Evolutionary conservation across 2,888 invertebrate species (phyloP).

Genomic region (Hofmannophila pseudospretella): DNA sequence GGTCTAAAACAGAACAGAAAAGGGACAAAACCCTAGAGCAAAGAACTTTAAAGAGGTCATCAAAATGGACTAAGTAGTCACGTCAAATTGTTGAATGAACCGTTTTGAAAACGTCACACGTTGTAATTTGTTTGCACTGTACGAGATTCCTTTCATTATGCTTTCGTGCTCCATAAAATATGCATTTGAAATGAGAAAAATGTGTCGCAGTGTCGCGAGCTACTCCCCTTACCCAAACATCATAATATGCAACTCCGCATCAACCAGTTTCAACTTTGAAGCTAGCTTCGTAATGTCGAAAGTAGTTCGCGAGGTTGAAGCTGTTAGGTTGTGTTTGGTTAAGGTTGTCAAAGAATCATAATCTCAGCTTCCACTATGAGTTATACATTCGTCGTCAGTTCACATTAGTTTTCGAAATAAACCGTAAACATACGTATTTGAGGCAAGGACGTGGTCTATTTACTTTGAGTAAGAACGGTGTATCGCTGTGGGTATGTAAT

Average conservation of each 20-base stretch:
- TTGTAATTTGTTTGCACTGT: constrained; percentile 61
- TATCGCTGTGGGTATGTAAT: too few species aligned
- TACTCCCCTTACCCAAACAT: constrained; percentile 14
- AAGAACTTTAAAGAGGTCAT: too few species aligned
- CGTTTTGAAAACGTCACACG: constrained; percentile 36
- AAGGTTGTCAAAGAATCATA: constrained; percentile 50
- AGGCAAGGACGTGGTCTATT: constrained; percentile 20
- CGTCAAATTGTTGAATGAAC: too few species aligned
- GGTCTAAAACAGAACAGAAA: too few species aligned
- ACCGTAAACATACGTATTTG: constrained; percentile 42
- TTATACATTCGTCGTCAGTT: constrained; percentile 60
- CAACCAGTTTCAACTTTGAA: constrained; percentile 14
- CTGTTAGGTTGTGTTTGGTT: constrained; percentile 21
- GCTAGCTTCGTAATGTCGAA: constrained; percentile 12
- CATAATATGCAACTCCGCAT: constrained; percentile 2
- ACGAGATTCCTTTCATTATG: constrained; percentile 66
- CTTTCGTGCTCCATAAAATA: constrained; percentile 68
- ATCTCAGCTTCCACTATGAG: constrained; percentile 56
- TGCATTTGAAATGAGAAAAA: constrained; percentile 75
- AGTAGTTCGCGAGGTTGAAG: neutral
- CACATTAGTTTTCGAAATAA: constrained; percentile 67
- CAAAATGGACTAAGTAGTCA: too few species aligned
- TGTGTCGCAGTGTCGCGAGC: constrained; percentile 60
- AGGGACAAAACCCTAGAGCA: too few species aligned
- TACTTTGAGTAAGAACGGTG: too few species aligned